These are phyloP conservation scores for Oxytorus armatus DNA, from an alignment of 2,888 invertebrate genomes.

Conservation along the genomic window DNA sequence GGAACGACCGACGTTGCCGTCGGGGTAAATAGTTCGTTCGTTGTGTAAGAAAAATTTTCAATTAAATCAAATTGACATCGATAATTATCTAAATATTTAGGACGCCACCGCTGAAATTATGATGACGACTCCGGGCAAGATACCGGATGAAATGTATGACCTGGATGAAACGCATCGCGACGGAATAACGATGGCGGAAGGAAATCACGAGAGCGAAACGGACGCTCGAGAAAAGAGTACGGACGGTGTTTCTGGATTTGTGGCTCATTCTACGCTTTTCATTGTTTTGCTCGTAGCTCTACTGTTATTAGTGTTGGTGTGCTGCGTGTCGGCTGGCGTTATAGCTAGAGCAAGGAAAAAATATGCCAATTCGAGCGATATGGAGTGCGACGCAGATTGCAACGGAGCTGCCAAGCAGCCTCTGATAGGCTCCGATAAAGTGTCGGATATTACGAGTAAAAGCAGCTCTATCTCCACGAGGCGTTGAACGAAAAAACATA, in stretches of 20 bases:
- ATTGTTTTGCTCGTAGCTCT: constrained; percentile 70
- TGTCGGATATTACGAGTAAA: constrained; percentile 63
- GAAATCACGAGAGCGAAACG: constrained; percentile 6
- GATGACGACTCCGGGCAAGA: constrained; percentile 75
- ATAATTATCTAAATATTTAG: constrained; percentile 59
- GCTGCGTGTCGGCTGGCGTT: constrained; percentile 75
- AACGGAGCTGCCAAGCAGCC: constrained; percentile 72
- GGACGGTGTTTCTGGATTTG: constrained; percentile 41
- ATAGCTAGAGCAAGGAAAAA: constrained; percentile 73
- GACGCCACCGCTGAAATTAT: constrained; percentile 75
- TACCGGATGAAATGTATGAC: constrained; percentile 76
- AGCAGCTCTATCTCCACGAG: constrained; percentile 53
- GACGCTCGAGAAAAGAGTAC: constrained; percentile 10
- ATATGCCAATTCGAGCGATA: constrained; percentile 66
- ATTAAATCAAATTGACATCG: background rate
- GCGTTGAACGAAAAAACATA: constrained; percentile 15
- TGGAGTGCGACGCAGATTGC: constrained; percentile 76
- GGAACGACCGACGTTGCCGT: constrained; percentile 73
- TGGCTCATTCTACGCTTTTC: constrained; percentile 71
- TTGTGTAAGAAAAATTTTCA: background rate
- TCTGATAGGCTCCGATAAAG: constrained; percentile 73
- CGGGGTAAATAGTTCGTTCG: constrained; percentile 70
- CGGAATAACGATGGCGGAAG: constrained; percentile 2
- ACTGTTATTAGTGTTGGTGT: constrained; percentile 73
- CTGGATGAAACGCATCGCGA: constrained; percentile 70